A percentile compares a stretch with the other conserved stretches of the same genome.
Evolutionary conservation across 2,797 vertebrate species (phyloP).

Genomic region (Phylloscopus collybita): DNA sequence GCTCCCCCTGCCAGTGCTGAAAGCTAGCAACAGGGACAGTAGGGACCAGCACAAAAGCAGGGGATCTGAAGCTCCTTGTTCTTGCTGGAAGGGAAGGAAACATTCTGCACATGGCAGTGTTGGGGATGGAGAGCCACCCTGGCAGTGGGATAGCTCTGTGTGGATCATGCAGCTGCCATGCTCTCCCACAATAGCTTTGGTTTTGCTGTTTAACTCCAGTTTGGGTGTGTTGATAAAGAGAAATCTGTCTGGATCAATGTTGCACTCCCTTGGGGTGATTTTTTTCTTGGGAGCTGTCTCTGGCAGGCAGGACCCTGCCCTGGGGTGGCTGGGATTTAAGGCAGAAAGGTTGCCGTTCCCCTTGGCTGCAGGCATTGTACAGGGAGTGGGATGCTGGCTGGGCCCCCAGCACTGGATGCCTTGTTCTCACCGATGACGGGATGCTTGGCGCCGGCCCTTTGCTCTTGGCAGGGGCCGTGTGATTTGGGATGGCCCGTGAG

Average conservation of each 20-base stretch:
- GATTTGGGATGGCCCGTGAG: background rate
- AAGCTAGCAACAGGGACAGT: background rate
- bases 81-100: background rate
- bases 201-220: background rate
- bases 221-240: background rate
- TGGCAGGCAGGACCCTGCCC: background rate
- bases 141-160: background rate
- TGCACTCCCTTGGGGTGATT: background rate
- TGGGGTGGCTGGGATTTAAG: background rate
- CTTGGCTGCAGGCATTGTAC: background rate
- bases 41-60: fast-evolving
- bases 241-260: background rate
- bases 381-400: background rate
- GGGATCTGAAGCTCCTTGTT: background rate
- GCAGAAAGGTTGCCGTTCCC: background rate
- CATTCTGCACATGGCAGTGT: background rate
- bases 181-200: background rate
- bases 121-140: background rate
- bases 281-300: background rate
- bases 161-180: background rate
- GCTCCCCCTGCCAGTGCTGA: background rate
- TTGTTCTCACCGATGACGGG: background rate
- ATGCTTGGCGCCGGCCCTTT: background rate
- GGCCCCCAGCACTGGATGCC: background rate
- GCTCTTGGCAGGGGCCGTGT: background rate